A percentile compares a stretch with the other conserved stretches of the same genome.
These are phyloP conservation scores for Anarsia innoxiella DNA, from an alignment of 2,888 invertebrate species.

Conservation along the genomic window DNA sequence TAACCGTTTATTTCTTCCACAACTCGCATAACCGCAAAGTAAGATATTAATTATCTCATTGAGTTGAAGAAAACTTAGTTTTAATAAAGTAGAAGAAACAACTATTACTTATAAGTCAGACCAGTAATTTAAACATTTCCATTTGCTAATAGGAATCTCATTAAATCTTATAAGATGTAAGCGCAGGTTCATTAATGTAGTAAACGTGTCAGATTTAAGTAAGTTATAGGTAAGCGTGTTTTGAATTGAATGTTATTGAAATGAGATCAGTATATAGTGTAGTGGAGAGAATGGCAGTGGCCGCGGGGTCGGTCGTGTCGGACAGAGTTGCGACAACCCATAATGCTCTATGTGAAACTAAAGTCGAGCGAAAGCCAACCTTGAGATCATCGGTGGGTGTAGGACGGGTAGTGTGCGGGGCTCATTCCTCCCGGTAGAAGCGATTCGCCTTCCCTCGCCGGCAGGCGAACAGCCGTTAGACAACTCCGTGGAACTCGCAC, in stretches of 20 bases:
- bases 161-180: no score
- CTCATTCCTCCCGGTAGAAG: slow-evolving; percentile 72
- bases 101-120: no score
- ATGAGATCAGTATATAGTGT: slow-evolving; percentile 55
- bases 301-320: slow-evolving; percentile 51
- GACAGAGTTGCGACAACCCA: slow-evolving; percentile 48
- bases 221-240: slow-evolving; percentile 8
- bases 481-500: slow-evolving; percentile 57
- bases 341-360: slow-evolving; percentile 15
- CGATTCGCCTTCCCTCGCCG: slow-evolving; percentile 66
- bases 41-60: no score
- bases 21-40: slow-evolving; percentile 1
- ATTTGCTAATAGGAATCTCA: no score
- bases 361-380: slow-evolving; percentile 48
- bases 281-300: slow-evolving; percentile 45
- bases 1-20: background rate
- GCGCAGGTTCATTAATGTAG: no score
- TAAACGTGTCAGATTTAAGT: background rate
- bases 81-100: no score
- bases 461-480: slow-evolving; percentile 68
- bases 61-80: no score
- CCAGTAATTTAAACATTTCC: no score
- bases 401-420: slow-evolving; percentile 65
- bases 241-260: slow-evolving; percentile 37
- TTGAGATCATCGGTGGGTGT: slow-evolving; percentile 75